Percentiles rank a stretch among this genome's conserved stretches.
These are phyloP conservation scores for Misgurnus anguillicaudatus DNA, from an alignment of 2,113 vertebrate genomes.

Conservation along the genomic window DNA sequence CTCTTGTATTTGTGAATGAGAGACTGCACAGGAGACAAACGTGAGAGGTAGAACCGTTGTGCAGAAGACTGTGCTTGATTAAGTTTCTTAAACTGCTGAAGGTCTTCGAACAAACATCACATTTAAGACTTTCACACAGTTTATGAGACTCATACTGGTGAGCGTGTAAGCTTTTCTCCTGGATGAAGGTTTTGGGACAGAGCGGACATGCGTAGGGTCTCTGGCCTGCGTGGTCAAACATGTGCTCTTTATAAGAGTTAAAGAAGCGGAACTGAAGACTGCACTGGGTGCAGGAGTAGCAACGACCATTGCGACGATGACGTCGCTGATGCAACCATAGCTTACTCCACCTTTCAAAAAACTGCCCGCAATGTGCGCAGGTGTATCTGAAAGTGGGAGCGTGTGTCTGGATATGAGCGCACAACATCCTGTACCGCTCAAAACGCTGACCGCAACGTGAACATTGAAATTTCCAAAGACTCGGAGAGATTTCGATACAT, in stretches of 20 bases:
- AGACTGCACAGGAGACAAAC: conserved; percentile 43
- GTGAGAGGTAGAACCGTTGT: conserved; percentile 46
- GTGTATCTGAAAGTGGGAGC: conserved; percentile 32
- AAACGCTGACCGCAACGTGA: conserved; percentile 35
- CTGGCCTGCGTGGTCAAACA: conserved; percentile 53
- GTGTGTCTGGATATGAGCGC: conserved; percentile 28
- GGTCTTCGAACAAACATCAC: conserved; percentile 54
- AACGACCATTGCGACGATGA: conserved; percentile 27
- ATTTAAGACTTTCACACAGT: conserved; percentile 30
- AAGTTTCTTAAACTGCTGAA: conserved; percentile 53
- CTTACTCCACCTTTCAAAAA: conserved; percentile 49
- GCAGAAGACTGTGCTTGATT: conserved; percentile 55
- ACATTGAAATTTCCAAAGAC: conserved; percentile 28
- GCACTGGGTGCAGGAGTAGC: conserved; percentile 57
- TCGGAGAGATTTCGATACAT: conserved; percentile 11
- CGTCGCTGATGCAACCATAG: conserved; percentile 48
- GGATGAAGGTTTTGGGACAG: conserved; percentile 43
- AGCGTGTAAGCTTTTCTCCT: conserved; percentile 13
- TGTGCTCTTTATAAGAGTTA: conserved; percentile 55
- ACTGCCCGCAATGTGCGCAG: conserved; percentile 49
- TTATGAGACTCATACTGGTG: conserved; percentile 36
- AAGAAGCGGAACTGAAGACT: conserved; percentile 56
- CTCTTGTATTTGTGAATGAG: conserved; percentile 42
- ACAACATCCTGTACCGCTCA: conserved; percentile 5
- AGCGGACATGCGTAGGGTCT: conserved; percentile 43